Base-by-base conservation (phyloP, 1,140 invertebrate genomes). In the Aculops lycopersici region DNA sequence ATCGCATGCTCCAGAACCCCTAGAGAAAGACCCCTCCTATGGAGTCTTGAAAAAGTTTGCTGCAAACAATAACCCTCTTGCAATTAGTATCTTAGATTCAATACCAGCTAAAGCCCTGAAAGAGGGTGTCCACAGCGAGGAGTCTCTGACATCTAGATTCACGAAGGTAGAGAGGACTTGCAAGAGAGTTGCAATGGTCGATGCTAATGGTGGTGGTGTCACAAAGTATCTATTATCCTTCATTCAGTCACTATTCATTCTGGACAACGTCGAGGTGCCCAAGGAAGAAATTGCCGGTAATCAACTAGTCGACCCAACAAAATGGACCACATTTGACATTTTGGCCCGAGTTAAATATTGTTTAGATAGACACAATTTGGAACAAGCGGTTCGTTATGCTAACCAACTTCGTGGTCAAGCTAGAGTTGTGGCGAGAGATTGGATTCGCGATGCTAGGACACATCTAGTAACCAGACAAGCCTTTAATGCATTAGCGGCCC, bases 401-500 rank as follows among this genome's bases (percentile, higher is more conserved):
- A 84, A 83, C 53, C 64, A 88, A 35, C 57, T 94, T 17, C 65
- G 70, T 50, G 84, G 84, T 17, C 77, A 77, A 17, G 64, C 84
- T 0, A 62, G 72, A 5, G 62, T 64, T n/a, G 66, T 84, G 3
- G 76, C 83, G 2, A 56, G 54, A 35, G 70, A 77, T 47, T 95
- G 84, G 84, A 68, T 83, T 48, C 66, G 70, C 43, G 81, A 88
- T 50, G 66, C 74, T 1, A 65, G 70, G 40, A 61, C 74, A 15
- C 65, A 79, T 46, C 59, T 94, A 43, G 86, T 92, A 60, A 72
- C 78, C n/a, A 65, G 73, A 51, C 80, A 86, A 57, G 77, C 79
- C 17, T 73, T 80, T 15, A 67, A 77, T 49, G 70, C 74, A 2
- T 58, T 94, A 15, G 66, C 83, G 59, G 71, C 76, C 3, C 74